Base-by-base conservation (phyloP, 2,797 vertebrate species). In the Microchirus variegatus region DNA sequence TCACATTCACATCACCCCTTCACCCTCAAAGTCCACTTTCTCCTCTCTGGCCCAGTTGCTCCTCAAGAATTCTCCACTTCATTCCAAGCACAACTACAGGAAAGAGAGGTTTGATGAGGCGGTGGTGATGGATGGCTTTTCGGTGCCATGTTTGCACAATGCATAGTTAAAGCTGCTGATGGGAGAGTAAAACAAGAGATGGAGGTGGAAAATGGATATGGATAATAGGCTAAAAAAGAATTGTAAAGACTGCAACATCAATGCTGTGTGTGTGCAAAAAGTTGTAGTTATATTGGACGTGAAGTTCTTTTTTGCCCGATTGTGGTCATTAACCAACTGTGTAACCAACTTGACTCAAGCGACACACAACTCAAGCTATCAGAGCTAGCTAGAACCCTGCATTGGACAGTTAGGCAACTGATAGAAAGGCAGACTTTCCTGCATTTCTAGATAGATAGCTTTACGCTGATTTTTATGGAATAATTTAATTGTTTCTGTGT, bases 31-130 rank as follows among this genome's bases (percentile, higher is more conserved):
- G 49, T 63, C 52, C 38, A 68, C 66, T 51, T 74, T 80, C 56
- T 73, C 67, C 45, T 48, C 47, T 59, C 4, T 47, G 43, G 22
- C 16, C 70, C 54, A 17, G 73, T 75, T 9, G 46, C 80, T 77
- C 64, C 81, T 59, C 63, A 70, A 73, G 83, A 85, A 83, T 84
- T 62, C 63, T 72, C 46, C 3, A n/a, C 67, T 66, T 75, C 18
- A 64, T 71, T 90, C 85, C 88, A 88, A 87, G 86, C 85, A 84
- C 71, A 91, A 90, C 87, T 84, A 47, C 64, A 80, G 77, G 77
- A 84, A 57, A 67, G 70, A 73, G 59, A 54, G 62, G 57, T 35
- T 31, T 0, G n/a, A 57, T 40, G 53, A 17, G 61, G 31, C 17
- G 26, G 26, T 53, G 70, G 68, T 89, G 88, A 90, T 85, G 86